Percentiles rank a stretch among this genome's conserved stretches.
Conservation (phyloP, 2,888 invertebrate genomes). For the Callosobruchus maculatus region DNA sequence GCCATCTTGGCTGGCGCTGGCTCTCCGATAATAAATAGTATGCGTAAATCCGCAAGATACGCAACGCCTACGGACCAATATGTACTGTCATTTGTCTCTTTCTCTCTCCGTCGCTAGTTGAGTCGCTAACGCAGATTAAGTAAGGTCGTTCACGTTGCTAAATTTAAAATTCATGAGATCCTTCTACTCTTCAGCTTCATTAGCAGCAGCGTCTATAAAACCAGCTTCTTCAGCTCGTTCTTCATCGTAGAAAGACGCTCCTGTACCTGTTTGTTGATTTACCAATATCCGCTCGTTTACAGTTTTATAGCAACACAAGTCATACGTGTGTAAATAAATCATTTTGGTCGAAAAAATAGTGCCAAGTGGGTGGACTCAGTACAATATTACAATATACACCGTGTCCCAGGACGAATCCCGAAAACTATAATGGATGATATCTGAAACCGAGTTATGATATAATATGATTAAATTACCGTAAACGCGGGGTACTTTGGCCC, state of each 20-base stretch:
- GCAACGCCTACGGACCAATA: not conserved
- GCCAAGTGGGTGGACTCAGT: too few relatives aligned
- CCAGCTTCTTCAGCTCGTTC: not conserved
- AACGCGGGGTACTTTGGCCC: too few relatives aligned
- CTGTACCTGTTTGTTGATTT: not conserved
- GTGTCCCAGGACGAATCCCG: too few relatives aligned
- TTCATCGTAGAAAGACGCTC: not conserved
- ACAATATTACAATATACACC: too few relatives aligned
- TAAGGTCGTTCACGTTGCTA: not conserved
- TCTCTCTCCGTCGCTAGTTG: not conserved
- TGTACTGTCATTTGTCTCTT: not conserved
- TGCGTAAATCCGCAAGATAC: not conserved
- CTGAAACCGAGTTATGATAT: too few relatives aligned
- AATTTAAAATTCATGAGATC: not conserved
- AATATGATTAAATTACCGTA: too few relatives aligned
- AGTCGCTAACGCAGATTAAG: not conserved
- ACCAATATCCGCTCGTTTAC: not conserved
- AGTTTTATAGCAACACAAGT: not conserved
- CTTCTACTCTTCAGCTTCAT: not conserved
- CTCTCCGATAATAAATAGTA: not conserved
- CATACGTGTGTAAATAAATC: too few relatives aligned
- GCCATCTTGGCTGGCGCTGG: not conserved
- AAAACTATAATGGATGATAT: too few relatives aligned
- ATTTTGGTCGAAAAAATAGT: too few relatives aligned
- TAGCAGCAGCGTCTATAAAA: not conserved